Evolutionary conservation across 2,888 invertebrate genomes (phyloP).

Genomic region (Cryptus viduatorius): DNA sequence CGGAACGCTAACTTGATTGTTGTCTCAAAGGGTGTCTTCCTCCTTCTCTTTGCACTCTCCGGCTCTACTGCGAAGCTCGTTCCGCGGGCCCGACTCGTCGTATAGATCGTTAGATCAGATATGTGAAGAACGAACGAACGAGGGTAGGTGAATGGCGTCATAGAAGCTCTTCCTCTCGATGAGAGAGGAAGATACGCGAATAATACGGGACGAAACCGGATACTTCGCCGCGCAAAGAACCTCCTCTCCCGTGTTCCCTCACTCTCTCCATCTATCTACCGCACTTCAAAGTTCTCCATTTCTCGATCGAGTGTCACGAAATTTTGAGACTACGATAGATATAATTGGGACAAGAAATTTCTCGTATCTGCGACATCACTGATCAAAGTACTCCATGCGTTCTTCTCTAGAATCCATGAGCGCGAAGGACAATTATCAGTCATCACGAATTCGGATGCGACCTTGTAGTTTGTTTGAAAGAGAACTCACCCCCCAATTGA

Average conservation of each 20-base stretch:
- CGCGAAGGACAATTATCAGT: too few relatives aligned
- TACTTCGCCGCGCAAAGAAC: constrained; percentile 38
- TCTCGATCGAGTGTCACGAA: neutral
- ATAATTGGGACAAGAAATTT: too few relatives aligned
- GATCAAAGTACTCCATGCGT: too few relatives aligned
- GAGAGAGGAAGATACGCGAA: constrained; percentile 22
- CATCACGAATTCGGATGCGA: neutral
- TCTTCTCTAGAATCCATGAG: too few relatives aligned
- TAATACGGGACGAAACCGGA: constrained; percentile 25
- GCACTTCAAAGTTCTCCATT: constrained; percentile 55
- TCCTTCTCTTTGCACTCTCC: constrained; percentile 36
- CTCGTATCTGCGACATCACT: too few relatives aligned
- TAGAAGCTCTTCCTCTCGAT: constrained; percentile 23
- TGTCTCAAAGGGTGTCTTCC: constrained; percentile 79
- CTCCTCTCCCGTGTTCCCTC: neutral
- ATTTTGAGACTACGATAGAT: too few relatives aligned
- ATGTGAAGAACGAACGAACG: constrained; percentile 58
- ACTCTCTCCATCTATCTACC: constrained; percentile 18
- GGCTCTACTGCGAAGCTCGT: constrained; percentile 3
- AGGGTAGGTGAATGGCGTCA: constrained; percentile 39
- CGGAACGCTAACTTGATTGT: constrained; percentile 83
- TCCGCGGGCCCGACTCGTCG: constrained; percentile 57
- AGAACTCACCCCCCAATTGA: constrained; percentile 89
- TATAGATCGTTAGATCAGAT: constrained; percentile 76
- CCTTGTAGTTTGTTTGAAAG: neutral